Base-by-base conservation (phyloP, 2,888 invertebrate species). In the Pachymerium ferrugineum region DNA sequence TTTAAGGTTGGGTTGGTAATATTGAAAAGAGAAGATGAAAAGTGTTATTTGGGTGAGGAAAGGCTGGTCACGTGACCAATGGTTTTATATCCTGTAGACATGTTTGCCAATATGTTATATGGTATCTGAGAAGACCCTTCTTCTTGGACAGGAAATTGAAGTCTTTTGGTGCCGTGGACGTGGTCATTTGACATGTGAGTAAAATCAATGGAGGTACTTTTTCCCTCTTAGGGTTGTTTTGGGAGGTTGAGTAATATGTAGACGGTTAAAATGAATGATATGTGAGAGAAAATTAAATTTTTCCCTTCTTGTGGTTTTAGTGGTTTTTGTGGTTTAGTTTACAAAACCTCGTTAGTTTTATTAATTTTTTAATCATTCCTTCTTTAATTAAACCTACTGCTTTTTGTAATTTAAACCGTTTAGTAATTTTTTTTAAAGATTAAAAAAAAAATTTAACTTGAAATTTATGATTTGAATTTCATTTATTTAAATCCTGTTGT, bases 121-220 rank as follows among this genome's bases (percentile, higher is more conserved):
- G 54, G 54, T 54, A 54, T 54, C 54, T 25, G 3, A 25, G 54
- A 54, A 54, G 54, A 54, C 54, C 54, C 54, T 54, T 25, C 22
- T 54, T 54, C 54, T 22, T 54, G 54, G 54, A 54, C 54, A 54
- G 54, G 54, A 54, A 54, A 54, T 54, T 54, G 54, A 54, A 54
- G 54, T 54, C 54, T 54, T 54, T 1, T 22, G 54, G 22, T 25
- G 54, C 54, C 28, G 54, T 54, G 54, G 25, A 54, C 25, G 8
- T 25, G 25, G 22, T 54, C 54, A 54, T 54, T 54, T 54, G 54
- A 54, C 54, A 25, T 54, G 54, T 54, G 54, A 54, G 54, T 54
- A 54, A 25, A 54, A 54, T 54, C 54, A 54, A 54, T 54, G 54
- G 54, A 12, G 10, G 22, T 5, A 12, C 28, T 54, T 54, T 54